Percentiles rank a stretch among this genome's conserved stretches.
phyloP scores from a whole-genome alignment of 1,140 invertebrate genomes.

The Drosophila repleta region DNA sequence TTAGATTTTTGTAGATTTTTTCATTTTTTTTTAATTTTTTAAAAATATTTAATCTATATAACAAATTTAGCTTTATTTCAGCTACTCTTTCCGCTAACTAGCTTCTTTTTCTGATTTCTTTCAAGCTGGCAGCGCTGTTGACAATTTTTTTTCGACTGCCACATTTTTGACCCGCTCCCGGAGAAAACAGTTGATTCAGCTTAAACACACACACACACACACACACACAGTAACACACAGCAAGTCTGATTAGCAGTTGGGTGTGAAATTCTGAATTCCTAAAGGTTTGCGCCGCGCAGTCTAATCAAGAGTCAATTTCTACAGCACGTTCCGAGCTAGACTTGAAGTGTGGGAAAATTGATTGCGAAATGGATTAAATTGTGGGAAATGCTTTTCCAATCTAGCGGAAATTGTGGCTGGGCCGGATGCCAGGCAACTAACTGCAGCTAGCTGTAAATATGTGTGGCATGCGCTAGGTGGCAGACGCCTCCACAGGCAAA shows the following conservation, averaged over 20 bases:
- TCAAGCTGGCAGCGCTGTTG: not conserved
- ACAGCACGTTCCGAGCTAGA: constrained; percentile 25
- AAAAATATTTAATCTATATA: too few relatives aligned
- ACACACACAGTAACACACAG: constrained; percentile 9
- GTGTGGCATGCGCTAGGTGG: constrained; percentile 17
- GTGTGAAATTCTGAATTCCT: constrained; percentile 41
- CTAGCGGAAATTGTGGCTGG: constrained; percentile 32
- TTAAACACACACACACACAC: constrained; percentile 5
- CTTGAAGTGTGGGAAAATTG: constrained; percentile 30
- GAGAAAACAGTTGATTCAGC: constrained; percentile 51
- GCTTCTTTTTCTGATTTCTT: not conserved
- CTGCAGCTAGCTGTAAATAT: constrained; percentile 27
- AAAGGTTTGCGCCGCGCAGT: not conserved
- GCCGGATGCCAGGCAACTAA: constrained; percentile 5
- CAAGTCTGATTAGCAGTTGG: constrained; percentile 35
- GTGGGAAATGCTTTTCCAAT: constrained; percentile 23
- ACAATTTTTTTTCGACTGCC: constrained; percentile 33
- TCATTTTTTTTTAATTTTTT: too few relatives aligned
- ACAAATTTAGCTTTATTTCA: too few relatives aligned
- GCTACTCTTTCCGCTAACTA: too few relatives aligned
- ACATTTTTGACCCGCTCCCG: constrained; percentile 56
- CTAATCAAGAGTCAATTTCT: constrained; percentile 37
- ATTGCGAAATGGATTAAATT: constrained; percentile 29
- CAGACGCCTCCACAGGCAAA: constrained; percentile 65
- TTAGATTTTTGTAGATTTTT: too few relatives aligned